A percentile compares a stretch with the other conserved stretches of the same genome.
These are phyloP conservation scores for Mionectes macconnelli DNA, from an alignment of 2,113 vertebrate species.

Conservation along the genomic window DNA sequence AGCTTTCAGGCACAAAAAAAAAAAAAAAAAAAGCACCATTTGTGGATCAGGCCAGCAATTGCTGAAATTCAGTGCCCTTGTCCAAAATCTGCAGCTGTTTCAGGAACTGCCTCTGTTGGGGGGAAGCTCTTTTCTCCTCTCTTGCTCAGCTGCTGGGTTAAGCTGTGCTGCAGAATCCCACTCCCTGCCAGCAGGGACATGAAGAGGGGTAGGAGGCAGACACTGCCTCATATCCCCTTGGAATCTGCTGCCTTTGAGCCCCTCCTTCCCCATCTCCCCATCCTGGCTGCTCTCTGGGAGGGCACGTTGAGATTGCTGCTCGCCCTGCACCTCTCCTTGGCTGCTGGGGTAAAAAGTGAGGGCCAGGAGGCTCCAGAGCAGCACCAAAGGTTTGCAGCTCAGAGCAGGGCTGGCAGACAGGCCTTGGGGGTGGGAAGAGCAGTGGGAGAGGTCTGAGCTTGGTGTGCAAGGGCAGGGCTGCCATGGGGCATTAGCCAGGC, in stretches of 20 bases:
- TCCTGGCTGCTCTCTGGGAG: neutral
- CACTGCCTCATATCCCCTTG: neutral
- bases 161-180: constrained; percentile 11
- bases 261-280: neutral
- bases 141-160: neutral
- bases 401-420: neutral
- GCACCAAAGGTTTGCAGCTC: neutral
- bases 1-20: neutral
- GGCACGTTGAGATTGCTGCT: neutral
- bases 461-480: neutral
- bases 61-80: neutral
- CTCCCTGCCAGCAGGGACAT: neutral
- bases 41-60: neutral
- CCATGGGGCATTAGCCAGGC: neutral
- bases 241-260: neutral
- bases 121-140: neutral
- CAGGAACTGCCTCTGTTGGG: neutral
- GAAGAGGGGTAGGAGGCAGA: neutral
- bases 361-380: neutral
- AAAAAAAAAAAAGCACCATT: neutral
- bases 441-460: neutral
- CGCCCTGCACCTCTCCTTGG: neutral
- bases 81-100: constrained; percentile 10
- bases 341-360: neutral
- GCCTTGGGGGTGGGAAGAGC: neutral